Conservation (phyloP, 1,140 invertebrate genomes). For the Penaeus japonicus region DNA sequence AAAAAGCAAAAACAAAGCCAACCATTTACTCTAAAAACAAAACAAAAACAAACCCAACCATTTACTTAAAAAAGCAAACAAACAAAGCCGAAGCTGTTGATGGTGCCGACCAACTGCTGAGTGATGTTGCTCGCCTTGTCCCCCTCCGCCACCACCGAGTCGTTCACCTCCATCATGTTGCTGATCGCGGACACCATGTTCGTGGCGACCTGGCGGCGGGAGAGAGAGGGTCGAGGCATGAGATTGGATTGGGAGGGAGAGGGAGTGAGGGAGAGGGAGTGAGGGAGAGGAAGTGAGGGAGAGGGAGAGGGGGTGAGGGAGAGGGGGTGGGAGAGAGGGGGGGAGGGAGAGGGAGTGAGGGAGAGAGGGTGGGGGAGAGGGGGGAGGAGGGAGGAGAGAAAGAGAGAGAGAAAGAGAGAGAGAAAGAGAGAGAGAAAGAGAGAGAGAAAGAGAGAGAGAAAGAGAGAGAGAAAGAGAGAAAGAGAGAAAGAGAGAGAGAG, state of each 20-base stretch:
- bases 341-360: too few relatives aligned
- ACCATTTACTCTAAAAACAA: too few relatives aligned
- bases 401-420: too few relatives aligned
- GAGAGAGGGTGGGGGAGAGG: too few relatives aligned
- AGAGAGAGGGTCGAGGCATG: background rate
- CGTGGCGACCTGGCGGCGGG: conserved; percentile 30
- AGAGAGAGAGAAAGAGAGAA: background rate
- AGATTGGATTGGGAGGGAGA: background rate
- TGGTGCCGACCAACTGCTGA: conserved; percentile 59
- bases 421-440: too few relatives aligned
- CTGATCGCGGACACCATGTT: conserved; percentile 62
- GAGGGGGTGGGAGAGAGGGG: too few relatives aligned
- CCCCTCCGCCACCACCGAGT: conserved; percentile 56
- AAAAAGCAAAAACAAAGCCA: too few relatives aligned
- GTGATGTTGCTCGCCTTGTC: conserved; percentile 55
- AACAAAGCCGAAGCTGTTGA: conserved; percentile 59
- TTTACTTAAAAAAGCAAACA: background rate
- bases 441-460: too few relatives aligned
- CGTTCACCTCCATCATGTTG: conserved; percentile 63
- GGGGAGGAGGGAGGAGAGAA: too few relatives aligned
- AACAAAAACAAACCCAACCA: too few relatives aligned
- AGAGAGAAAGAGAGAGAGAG: background rate
- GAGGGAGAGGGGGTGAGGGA: too few relatives aligned
- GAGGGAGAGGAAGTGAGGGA: too few relatives aligned
- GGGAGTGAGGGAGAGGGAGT: background rate